Percentiles rank a stretch among this genome's conserved stretches.
These are phyloP conservation scores for Rhagonycha fulva DNA, from an alignment of 2,888 invertebrate species.

Conservation along the genomic window DNA sequence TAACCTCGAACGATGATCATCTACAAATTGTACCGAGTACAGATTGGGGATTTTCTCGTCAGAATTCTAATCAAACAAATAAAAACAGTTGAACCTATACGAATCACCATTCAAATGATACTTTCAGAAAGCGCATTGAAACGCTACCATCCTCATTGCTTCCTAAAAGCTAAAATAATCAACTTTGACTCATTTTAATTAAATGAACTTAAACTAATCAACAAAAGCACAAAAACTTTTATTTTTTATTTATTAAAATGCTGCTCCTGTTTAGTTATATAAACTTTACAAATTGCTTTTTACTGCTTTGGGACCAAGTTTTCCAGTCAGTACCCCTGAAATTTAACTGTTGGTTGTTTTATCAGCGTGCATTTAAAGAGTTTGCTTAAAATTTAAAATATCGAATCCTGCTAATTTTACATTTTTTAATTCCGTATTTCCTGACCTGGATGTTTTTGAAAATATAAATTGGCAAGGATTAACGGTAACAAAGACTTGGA, in stretches of 20 bases:
- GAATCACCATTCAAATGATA: too few species aligned
- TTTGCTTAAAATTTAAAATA: not conserved
- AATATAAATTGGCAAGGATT: not conserved
- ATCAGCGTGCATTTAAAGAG: not conserved
- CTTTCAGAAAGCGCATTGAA: too few species aligned
- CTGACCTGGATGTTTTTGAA: not conserved
- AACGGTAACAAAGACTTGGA: too few species aligned
- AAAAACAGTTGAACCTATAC: too few species aligned
- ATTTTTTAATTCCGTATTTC: not conserved
- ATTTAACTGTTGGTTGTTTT: constrained; percentile 6
- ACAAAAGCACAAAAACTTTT: constrained; percentile 24
- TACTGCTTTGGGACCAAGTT: constrained; percentile 10
- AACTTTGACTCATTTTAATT: constrained; percentile 19
- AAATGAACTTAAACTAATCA: constrained; percentile 19
- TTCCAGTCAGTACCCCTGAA: not conserved
- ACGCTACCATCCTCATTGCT: too few species aligned
- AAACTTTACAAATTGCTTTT: constrained; percentile 25
- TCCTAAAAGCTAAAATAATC: not conserved
- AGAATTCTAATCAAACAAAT: too few species aligned
- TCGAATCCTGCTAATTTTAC: not conserved
- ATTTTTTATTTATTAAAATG: constrained; percentile 27
- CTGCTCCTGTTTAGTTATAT: constrained; percentile 12
- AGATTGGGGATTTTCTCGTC: too few species aligned
- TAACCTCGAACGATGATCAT: too few species aligned
- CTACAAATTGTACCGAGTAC: too few species aligned